A percentile compares a stretch with the other conserved stretches of the same genome.
These are phyloP conservation scores for Eulithis prunata DNA, from an alignment of 2,888 invertebrate genomes.

Conservation along the genomic window DNA sequence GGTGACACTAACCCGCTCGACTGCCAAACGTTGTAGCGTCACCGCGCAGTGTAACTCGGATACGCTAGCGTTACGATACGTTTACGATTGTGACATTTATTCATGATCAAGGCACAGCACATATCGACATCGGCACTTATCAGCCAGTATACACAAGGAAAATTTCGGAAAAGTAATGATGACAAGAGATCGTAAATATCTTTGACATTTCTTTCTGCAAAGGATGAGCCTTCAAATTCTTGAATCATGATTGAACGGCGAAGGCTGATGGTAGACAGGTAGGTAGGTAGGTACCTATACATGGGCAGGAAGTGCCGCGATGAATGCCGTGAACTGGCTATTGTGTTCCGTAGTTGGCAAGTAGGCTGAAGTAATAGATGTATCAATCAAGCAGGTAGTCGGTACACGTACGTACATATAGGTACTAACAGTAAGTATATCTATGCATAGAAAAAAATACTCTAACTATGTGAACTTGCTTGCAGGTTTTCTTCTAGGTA, in stretches of 20 bases:
- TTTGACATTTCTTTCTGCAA: constrained; percentile 4
- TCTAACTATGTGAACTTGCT: no score
- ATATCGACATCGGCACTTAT: no score
- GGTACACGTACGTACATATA: no score
- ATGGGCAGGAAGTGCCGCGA: constrained; percentile 18
- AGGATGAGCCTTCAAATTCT: not conserved
- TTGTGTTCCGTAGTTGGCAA: constrained; percentile 27
- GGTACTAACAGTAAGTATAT: no score
- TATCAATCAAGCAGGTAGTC: not conserved
- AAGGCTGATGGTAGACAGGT: constrained; percentile 9
- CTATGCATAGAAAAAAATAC: no score
- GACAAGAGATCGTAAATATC: constrained; percentile 4
- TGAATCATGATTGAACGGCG: constrained; percentile 2
- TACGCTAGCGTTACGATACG: no score
- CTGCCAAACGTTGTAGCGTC: no score
- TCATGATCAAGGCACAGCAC: no score
- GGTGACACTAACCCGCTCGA: no score
- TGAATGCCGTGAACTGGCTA: constrained; percentile 5
- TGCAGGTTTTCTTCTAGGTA: no score
- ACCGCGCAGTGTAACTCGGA: no score
- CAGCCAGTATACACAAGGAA: not conserved
- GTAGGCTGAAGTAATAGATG: constrained; percentile 3
- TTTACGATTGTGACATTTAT: no score
- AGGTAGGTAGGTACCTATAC: not conserved
- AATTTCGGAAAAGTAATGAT: not conserved